Evolutionary conservation across 2,888 invertebrate species (phyloP).

Genomic region (Nomada fucata): DNA sequence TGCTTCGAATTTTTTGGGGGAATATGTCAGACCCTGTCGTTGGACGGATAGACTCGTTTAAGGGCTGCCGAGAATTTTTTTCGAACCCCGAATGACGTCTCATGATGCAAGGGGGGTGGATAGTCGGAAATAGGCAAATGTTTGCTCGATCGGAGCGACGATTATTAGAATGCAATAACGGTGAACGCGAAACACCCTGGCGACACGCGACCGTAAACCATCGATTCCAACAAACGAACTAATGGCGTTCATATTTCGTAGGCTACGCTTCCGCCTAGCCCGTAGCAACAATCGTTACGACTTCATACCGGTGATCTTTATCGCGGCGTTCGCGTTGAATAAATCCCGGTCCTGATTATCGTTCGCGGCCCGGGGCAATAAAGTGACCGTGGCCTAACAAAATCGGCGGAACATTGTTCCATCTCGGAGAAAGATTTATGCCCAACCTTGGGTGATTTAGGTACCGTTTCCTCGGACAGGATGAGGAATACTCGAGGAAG

Average conservation of each 20-base stretch:
- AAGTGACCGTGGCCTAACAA: conserved; percentile 15
- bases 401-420: conserved; percentile 25
- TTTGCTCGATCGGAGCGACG: conserved; percentile 10
- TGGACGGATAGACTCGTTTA: no score
- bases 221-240: conserved; percentile 49
- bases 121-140: no score
- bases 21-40: no score
- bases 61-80: no score
- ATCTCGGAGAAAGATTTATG: conserved; percentile 3
- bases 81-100: no score
- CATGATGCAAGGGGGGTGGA: no score
- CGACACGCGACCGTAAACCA: conserved; percentile 52
- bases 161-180: conserved; percentile 33
- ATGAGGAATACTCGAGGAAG: neutral
- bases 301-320: conserved; percentile 51
- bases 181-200: conserved; percentile 17
- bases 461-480: neutral
- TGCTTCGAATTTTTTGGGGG: no score
- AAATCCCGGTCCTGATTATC: conserved; percentile 41
- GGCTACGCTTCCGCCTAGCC: conserved; percentile 47
- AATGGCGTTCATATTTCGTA: conserved; percentile 49
- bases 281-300: conserved; percentile 52
- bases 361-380: conserved; percentile 7
- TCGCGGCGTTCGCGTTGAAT: conserved; percentile 23
- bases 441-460: neutral